Evolutionary conservation across 2,113 vertebrate genomes (phyloP), one percentile per base, ranked within the genome.

Genomic region (Scalopus aquaticus): DNA sequence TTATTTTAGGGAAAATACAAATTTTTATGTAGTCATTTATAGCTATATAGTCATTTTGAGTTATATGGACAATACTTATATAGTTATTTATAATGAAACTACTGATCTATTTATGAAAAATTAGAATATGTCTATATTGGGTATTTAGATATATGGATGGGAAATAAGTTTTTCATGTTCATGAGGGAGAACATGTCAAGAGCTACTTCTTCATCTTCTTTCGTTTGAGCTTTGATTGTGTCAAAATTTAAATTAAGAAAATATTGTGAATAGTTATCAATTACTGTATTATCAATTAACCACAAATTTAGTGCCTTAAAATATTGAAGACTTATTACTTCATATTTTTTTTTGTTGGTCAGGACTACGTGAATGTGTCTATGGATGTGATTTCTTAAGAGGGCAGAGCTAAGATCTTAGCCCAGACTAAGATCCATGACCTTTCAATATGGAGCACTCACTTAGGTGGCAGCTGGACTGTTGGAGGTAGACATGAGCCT

Each of bases 211-310:
- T 73, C 49, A 13, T 74, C 32, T 87, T 74, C 32, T 87, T 82
- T 69, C 69, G 8, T 85, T 6, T 12, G 4, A 44, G 20, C 35
- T 87, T 39, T 88, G 24, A 70, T 77, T 44, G 70, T 5, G 4
- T n/a, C 82, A 83, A 42, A 26, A 35, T 64, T 42, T n/a, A 82
- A 81, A 93, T 51, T 6, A 60, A 82, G 24, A 80, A 76, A 80
- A 54, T 76, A 1, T 2, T 79, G 0, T 67, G 0, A n/a, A 37
- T 74, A 35, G 3, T 49, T 60, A 26, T 32, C 0, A 54, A 10
- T 67, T 81, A 44, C 54, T 73, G 1, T 8, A 62, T 93, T 60
- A 51, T 42, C 35, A 73, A 35, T 8, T 30, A 51, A 35, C 35
- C 3, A 20, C 44, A 51, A 60, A 30, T 49, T 37, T 74, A 73